These are phyloP conservation scores for Lapara coniferarum DNA, from an alignment of 2,888 invertebrate genomes.

Conservation along the genomic window DNA sequence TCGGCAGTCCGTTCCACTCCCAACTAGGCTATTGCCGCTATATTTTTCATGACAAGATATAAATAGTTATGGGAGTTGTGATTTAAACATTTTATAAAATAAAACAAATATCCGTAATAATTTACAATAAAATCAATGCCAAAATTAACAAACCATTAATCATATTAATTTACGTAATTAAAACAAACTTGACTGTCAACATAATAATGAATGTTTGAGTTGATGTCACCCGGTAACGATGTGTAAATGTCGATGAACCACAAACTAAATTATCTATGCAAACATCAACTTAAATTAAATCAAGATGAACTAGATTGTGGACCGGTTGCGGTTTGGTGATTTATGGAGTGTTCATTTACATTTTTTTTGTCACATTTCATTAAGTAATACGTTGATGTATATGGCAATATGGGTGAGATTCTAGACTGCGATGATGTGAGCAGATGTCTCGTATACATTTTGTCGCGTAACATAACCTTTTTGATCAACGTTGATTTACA, in stretches of 20 bases:
- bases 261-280: neutral
- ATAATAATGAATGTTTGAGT: neutral
- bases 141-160: neutral
- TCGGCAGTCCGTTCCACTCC: no score
- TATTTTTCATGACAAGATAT: no score
- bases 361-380: conserved; percentile 16
- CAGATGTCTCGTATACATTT: conserved; percentile 8
- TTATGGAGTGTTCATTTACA: conserved; percentile 12
- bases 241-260: neutral
- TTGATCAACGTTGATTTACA: conserved; percentile 7
- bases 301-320: conserved; percentile 16
- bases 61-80: neutral
- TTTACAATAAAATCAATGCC: neutral
- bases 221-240: conserved; percentile 10
- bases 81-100: conserved; percentile 2
- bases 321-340: neutral
- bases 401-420: neutral
- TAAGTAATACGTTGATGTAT: conserved; percentile 5
- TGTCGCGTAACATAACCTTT: conserved; percentile 13
- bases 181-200: neutral
- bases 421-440: conserved; percentile 10
- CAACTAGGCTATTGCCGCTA: no score
- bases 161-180: conserved; percentile 6
- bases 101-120: neutral
- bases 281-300: conserved; percentile 16